Conservation (phyloP, 2,888 invertebrate species). For the Chorisops tibialis region DNA sequence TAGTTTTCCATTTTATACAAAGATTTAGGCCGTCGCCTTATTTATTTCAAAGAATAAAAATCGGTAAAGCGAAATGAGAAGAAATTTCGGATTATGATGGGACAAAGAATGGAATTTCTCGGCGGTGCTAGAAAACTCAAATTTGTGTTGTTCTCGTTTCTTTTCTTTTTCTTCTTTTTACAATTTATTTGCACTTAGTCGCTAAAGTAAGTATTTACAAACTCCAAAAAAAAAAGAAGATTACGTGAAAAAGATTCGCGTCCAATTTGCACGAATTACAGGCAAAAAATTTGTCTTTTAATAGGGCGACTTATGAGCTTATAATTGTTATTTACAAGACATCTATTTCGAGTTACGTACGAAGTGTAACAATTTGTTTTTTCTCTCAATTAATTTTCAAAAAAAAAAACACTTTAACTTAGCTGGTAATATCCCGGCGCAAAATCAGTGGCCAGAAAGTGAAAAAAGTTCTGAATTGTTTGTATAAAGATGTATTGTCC, state of each 20-base stretch:
- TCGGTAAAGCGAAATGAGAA: no score
- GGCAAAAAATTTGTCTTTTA: neutral
- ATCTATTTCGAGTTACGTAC: neutral
- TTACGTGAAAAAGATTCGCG: no score
- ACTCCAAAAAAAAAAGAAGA: no score
- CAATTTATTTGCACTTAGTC: neutral
- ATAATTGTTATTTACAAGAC: constrained; percentile 8
- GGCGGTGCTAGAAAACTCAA: no score
- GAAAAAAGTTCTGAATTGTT: constrained; percentile 91
- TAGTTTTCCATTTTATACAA: no score
- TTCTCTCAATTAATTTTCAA: no score
- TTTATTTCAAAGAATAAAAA: no score
- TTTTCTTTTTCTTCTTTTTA: neutral
- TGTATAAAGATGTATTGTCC: no score
- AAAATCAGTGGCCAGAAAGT: constrained; percentile 88
- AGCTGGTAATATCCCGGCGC: constrained; percentile 81
- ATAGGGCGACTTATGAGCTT: constrained; percentile 1
- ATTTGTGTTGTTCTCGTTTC: neutral
- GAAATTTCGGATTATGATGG: no score
- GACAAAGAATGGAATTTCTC: no score
- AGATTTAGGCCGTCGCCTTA: no score
- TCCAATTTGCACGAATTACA: neutral
- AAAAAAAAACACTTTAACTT: constrained; percentile 42
- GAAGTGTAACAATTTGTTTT: no score
- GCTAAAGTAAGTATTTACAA: neutral